These are phyloP conservation scores for Hetaerina americana DNA, from an alignment of 1,140 invertebrate species.

Conservation along the genomic window DNA sequence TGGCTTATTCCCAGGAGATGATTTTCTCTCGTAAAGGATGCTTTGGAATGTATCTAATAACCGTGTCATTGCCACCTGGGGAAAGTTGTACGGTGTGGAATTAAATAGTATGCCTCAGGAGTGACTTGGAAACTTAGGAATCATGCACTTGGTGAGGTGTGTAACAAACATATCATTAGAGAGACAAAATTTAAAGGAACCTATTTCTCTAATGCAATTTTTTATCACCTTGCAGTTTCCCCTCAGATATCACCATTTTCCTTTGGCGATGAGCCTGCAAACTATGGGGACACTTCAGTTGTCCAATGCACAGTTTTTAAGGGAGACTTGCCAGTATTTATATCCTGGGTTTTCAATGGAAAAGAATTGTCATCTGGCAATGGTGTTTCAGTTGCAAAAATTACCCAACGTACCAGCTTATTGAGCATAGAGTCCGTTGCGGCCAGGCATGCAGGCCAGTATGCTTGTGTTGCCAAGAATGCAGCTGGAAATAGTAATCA, in stretches of 20 bases:
- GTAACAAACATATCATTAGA: no score
- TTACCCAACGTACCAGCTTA: slow-evolving; percentile 12
- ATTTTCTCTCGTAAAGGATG: no score
- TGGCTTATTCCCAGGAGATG: no score
- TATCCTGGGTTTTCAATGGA: slow-evolving; percentile 64
- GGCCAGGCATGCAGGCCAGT: slow-evolving; percentile 46
- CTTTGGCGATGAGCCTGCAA: slow-evolving; percentile 60
- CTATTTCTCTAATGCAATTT: no score
- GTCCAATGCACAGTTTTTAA: slow-evolving; percentile 61
- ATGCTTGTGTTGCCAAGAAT: slow-evolving; percentile 51
- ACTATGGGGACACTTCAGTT: slow-evolving; percentile 63
- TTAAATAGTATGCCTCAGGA: no score
- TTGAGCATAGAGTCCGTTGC: slow-evolving; percentile 49
- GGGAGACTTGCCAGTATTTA: slow-evolving; percentile 60
- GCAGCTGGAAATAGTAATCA: slow-evolving; percentile 46
- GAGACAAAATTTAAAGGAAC: no score
- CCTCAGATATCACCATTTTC: slow-evolving; percentile 65
- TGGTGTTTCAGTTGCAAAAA: slow-evolving; percentile 20
- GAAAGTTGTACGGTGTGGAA: no score
- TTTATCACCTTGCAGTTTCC: slow-evolving; percentile 52
- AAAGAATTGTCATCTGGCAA: slow-evolving; percentile 41
- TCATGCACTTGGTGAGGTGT: no score
- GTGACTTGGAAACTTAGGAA: no score
- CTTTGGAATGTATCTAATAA: no score
- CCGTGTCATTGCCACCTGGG: no score